Evolutionary conservation across 2,888 invertebrate species (phyloP).

Genomic region (Chaitophorus viminalis): DNA sequence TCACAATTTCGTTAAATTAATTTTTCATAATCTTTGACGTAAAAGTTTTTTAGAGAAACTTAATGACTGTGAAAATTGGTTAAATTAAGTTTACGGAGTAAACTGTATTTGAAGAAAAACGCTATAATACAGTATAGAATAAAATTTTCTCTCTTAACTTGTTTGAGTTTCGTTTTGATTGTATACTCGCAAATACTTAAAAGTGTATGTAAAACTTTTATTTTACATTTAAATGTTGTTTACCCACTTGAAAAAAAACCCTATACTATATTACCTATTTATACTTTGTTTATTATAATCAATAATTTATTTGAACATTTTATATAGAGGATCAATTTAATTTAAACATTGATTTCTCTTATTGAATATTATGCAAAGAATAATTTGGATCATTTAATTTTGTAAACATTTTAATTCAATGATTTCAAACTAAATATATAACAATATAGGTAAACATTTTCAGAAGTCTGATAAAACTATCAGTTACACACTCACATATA

Average conservation of each 20-base stretch:
- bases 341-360: background rate
- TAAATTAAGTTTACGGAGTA: background rate
- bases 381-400: background rate
- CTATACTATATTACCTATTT: background rate
- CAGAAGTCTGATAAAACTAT: background rate
- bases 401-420: background rate
- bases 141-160: background rate
- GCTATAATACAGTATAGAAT: background rate
- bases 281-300: background rate
- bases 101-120: background rate
- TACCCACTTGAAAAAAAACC: too few relatives aligned
- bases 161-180: background rate
- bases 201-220: background rate
- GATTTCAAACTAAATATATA: background rate
- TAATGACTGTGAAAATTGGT: background rate
- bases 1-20: background rate
- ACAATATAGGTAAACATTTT: background rate
- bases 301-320: background rate
- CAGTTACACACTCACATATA: conserved; percentile 17
- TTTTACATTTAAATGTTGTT: background rate
- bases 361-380: background rate
- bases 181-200: background rate
- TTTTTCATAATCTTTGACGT: background rate
- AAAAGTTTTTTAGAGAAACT: background rate
- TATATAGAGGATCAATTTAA: background rate